Base-by-base conservation (phyloP, 1,140 invertebrate species). In the Hermetia illucens region DNA sequence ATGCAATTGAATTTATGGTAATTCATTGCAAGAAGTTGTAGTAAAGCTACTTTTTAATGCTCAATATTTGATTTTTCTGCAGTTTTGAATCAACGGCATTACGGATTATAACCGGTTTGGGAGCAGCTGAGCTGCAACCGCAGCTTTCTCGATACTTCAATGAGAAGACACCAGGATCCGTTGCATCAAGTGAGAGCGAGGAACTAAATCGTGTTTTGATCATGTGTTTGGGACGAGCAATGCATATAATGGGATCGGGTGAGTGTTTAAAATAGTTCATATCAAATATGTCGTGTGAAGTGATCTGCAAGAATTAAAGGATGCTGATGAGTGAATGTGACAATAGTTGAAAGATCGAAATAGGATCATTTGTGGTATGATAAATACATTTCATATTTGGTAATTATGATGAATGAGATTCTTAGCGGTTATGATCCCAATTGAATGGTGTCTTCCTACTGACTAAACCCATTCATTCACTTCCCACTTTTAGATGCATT, bases 121-220 rank as follows among this genome's bases (percentile, higher is more conserved):
- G 88, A 6, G 92, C 84, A 49, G 77, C 81, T 0, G 91, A 96
- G 55, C 87, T 96, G 0, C 87, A 92, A 50, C 77, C 88, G 2
- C 84, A 89, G 51, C 65, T 95, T 39, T 91, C 87, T 0, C 68
- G 88, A 17, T 83, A 90, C 46, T 70, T 90, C 2, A 80, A 74
- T 25, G 90, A 95, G 50, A 95, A 94, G 58, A 46, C 53, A 0
- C 49, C 55, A 0, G 49, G 51, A 15, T 78, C 82, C 0, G 69
- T 93, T 3, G 79, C 93, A 0, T 93, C 89, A 1, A 76, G 79
- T 1, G 92, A 97, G 58, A 95, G 89, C 1, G 93, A 97, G 61
- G 93, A 96, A 60, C 62, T 96, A 0, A 96, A 96, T 55, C 65
- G 89, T 44, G 86, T 85, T 1, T 66, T 96, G 0, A 88, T 97